Conservation (phyloP, 1,140 invertebrate genomes). For the Chironomus striatipennis region DNA sequence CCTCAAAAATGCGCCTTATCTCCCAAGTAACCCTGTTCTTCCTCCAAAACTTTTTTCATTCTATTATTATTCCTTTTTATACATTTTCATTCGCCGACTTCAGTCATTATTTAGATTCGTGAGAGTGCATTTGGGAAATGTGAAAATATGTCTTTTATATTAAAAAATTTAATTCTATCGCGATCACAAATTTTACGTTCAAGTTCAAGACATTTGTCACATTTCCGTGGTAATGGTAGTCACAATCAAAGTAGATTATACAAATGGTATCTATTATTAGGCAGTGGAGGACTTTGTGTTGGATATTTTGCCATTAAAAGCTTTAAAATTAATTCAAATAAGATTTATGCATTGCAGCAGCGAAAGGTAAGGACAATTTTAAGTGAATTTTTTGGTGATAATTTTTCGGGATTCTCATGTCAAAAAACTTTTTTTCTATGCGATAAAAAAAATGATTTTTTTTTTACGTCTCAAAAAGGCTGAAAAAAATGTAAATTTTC, state of each 20-base stretch:
- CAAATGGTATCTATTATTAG: background rate
- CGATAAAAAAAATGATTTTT: background rate
- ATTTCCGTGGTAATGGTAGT: background rate
- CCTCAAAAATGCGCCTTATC: too few relatives aligned
- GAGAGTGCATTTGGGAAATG: background rate
- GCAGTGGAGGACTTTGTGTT: background rate
- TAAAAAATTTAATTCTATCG: background rate
- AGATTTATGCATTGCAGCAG: background rate
- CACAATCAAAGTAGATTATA: background rate
- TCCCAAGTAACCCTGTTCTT: too few relatives aligned
- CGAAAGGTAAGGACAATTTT: background rate
- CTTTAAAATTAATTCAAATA: background rate
- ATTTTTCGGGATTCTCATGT: background rate
- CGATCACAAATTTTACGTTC: background rate
- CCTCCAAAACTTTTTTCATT: too few relatives aligned
- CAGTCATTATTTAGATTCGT: too few relatives aligned
- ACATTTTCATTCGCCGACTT: too few relatives aligned
- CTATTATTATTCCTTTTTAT: too few relatives aligned
- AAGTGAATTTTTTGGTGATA: background rate
- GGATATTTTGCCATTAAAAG: slow-evolving; percentile 12
- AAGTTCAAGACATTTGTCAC: background rate
- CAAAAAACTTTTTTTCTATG: background rate
- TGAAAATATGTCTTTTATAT: background rate
- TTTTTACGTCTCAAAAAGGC: too few relatives aligned
- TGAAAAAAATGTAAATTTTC: too few relatives aligned